Percentiles rank a stretch among this genome's conserved stretches.
Evolutionary conservation across 2,113 vertebrate species (phyloP).

Genomic region (Pteruthius melanotis): DNA sequence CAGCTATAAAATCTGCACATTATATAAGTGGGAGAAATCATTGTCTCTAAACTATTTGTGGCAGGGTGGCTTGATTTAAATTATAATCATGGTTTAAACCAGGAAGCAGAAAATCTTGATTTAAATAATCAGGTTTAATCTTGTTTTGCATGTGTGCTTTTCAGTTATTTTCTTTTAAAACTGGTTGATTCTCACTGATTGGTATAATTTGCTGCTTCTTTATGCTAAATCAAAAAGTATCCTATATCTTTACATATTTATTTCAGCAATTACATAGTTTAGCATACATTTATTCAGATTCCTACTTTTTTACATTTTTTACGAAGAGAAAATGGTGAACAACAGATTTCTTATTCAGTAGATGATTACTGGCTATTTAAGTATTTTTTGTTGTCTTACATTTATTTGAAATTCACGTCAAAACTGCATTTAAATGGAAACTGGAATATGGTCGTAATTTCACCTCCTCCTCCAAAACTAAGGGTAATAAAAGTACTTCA

Average conservation of each 20-base stretch:
- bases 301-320: conserved; percentile 25
- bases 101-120: conserved; percentile 37
- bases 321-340: conserved; percentile 28
- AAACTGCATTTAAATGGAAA: conserved; percentile 34
- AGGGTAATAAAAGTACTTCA: background rate
- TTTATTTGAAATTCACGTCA: background rate
- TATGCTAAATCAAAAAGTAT: conserved; percentile 60
- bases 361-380: conserved; percentile 4
- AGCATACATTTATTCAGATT: conserved; percentile 57
- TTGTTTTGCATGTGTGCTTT: conserved; percentile 56
- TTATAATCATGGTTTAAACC: conserved; percentile 35
- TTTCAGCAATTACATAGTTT: conserved; percentile 56
- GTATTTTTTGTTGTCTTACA: background rate
- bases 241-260: conserved; percentile 67
- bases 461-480: background rate
- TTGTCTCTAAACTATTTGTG: conserved; percentile 13
- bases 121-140: conserved; percentile 67
- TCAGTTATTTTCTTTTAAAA: conserved; percentile 53
- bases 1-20: background rate
- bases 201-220: conserved; percentile 59
- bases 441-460: conserved; percentile 2
- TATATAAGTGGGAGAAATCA: background rate
- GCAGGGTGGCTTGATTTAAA: conserved; percentile 23
- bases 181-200: conserved; percentile 51
- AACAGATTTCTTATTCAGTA: conserved; percentile 56